A percentile compares a stretch with the other conserved stretches of the same genome.
These are phyloP conservation scores for Liolophura sinensis DNA, from an alignment of 1,140 invertebrate species.

Conservation along the genomic window DNA sequence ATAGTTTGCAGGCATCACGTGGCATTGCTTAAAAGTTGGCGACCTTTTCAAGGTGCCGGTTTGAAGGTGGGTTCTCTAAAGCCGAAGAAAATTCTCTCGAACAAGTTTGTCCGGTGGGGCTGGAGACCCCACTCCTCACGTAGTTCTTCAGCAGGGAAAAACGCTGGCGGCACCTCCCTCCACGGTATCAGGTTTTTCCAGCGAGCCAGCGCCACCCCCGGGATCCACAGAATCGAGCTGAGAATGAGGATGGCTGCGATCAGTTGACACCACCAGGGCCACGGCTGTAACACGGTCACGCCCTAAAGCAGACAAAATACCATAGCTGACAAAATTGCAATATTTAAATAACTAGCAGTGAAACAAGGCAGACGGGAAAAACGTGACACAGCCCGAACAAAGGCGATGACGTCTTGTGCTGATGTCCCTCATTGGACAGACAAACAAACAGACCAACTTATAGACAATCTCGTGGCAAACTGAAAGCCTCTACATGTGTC, in stretches of 20 bases:
- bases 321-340: no score
- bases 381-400: no score
- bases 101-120: slow-evolving; percentile 21
- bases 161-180: slow-evolving; percentile 27
- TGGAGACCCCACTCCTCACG: slow-evolving; percentile 29
- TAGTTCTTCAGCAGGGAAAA: slow-evolving; percentile 34
- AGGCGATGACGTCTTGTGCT: no score
- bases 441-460: no score
- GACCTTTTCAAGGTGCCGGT: no score
- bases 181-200: slow-evolving; percentile 20
- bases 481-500: no score
- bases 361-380: no score
- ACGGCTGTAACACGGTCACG: slow-evolving; percentile 68
- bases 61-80: slow-evolving; percentile 2
- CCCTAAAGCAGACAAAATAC: slow-evolving; percentile 64
- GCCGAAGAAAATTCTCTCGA: slow-evolving; percentile 21
- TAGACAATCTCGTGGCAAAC: no score
- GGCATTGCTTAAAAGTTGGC: no score
- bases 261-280: slow-evolving; percentile 83
- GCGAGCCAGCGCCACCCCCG: slow-evolving; percentile 65
- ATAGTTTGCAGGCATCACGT: no score
- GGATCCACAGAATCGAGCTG: slow-evolving; percentile 81
- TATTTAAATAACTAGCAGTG: no score
- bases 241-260: slow-evolving; percentile 78
- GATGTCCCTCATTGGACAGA: no score